phyloP scores from a whole-genome alignment of 2,113 vertebrate species.

The Solenodon paradoxus region DNA sequence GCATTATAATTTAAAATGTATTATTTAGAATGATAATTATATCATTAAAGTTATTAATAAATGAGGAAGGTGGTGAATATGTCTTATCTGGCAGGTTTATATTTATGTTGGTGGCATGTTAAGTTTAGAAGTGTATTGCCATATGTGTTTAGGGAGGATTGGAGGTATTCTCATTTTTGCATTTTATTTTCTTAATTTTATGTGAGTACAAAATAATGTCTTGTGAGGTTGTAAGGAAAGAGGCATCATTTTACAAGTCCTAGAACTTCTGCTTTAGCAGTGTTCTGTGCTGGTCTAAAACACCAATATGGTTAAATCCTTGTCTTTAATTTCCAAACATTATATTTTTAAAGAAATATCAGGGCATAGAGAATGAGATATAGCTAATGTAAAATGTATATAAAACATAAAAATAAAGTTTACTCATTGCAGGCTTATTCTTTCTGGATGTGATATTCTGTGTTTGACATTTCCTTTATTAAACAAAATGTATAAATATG shows the following conservation, averaged over 20 bases:
- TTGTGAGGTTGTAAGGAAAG: background rate
- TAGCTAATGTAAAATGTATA: too few species aligned
- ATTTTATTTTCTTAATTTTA: conserved; percentile 30
- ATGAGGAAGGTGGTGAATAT: background rate
- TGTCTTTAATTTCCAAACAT: background rate
- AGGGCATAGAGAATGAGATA: background rate
- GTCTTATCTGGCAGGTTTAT: background rate
- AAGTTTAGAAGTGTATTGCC: background rate
- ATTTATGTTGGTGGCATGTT: background rate
- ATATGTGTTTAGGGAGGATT: background rate
- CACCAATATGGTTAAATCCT: background rate
- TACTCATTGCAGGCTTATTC: background rate
- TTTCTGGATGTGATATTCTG: background rate
- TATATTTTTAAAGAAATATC: background rate
- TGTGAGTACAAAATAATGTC: background rate
- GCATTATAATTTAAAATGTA: background rate
- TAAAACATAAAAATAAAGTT: background rate
- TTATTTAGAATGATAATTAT: background rate
- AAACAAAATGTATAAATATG: background rate
- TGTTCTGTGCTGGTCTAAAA: background rate
- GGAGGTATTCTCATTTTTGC: background rate
- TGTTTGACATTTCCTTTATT: background rate
- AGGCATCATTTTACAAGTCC: background rate
- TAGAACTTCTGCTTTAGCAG: background rate
- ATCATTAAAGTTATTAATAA: background rate